phyloP scores from a whole-genome alignment of 2,797 vertebrate species.

The Rhinophrynus dorsalis region DNA sequence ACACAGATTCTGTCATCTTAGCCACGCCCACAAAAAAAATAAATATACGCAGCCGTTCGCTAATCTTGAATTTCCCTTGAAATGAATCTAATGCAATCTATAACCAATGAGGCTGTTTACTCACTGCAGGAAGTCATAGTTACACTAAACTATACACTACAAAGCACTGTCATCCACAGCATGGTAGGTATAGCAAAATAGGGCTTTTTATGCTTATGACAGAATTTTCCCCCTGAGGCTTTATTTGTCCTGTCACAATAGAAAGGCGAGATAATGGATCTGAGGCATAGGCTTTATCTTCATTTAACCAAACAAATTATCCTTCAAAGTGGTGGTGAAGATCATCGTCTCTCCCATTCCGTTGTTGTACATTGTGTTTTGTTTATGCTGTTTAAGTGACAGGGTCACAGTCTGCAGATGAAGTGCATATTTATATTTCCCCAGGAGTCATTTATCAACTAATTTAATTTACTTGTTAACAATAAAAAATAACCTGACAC shows the following conservation, averaged over 20 bases:
- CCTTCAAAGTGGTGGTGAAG: not conserved
- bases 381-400: slow-evolving; percentile 2
- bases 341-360: not conserved
- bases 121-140: not conserved
- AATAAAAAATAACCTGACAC: too few relatives aligned
- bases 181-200: slow-evolving; percentile 15
- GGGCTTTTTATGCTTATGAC: slow-evolving; percentile 11
- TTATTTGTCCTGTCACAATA: slow-evolving; percentile 30
- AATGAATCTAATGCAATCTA: too few relatives aligned
- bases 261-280: slow-evolving; percentile 28
- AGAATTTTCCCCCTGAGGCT: slow-evolving; percentile 13
- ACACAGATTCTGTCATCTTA: too few relatives aligned
- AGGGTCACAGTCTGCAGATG: not conserved
- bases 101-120: not conserved
- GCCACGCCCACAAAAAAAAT: too few relatives aligned
- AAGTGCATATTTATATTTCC: slow-evolving; percentile 7
- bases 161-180: slow-evolving; percentile 14
- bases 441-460: not conserved
- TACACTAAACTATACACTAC: slow-evolving; percentile 1
- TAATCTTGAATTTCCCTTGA: too few relatives aligned
- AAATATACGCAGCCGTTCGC: too few relatives aligned
- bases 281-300: slow-evolving; percentile 10
- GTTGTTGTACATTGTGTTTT: not conserved
- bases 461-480: not conserved
- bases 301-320: slow-evolving; percentile 43